Conservation (phyloP, 2,888 invertebrate genomes). For the Drosophila acutilabella region DNA sequence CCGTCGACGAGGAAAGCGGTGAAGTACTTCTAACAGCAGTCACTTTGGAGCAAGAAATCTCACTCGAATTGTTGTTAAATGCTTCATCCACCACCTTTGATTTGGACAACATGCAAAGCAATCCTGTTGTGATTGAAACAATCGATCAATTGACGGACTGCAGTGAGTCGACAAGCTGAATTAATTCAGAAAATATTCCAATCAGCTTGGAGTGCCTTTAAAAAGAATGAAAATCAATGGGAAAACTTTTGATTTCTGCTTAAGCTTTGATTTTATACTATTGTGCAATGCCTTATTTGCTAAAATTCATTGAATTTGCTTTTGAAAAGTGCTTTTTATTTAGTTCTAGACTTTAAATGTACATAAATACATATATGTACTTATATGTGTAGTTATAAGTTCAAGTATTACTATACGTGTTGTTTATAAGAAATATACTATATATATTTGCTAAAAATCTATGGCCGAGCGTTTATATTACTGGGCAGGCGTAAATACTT, state of each 20-base stretch:
- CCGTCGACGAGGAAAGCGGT: constrained; percentile 49
- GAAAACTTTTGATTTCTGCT: constrained; percentile 19
- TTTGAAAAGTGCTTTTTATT: constrained; percentile 57
- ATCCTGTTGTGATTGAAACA: constrained; percentile 53
- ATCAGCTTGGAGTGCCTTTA: constrained; percentile 49
- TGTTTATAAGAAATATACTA: constrained; percentile 50
- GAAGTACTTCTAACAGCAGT: constrained; percentile 43
- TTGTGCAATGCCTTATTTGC: constrained; percentile 58
- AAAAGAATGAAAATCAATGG: background rate
- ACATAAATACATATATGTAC: constrained; percentile 38
- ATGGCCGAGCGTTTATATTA: background rate
- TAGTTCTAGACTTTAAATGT: constrained; percentile 50
- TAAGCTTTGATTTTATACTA: constrained; percentile 32
- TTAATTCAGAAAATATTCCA: background rate
- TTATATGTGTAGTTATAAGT: constrained; percentile 47
- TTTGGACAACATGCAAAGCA: constrained; percentile 53
- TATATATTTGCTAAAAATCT: constrained; percentile 32
- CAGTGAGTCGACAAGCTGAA: constrained; percentile 52
- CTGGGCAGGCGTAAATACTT: background rate
- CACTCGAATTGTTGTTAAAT: constrained; percentile 73
- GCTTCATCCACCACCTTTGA: constrained; percentile 65
- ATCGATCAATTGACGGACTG: constrained; percentile 53
- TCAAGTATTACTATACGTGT: constrained; percentile 66
- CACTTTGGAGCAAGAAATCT: constrained; percentile 69
- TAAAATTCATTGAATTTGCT: constrained; percentile 38